A percentile compares a stretch with the other conserved stretches of the same genome.
Evolutionary conservation across 2,888 invertebrate species (phyloP).

Genomic region (Bembecia ichneumoniformis): DNA sequence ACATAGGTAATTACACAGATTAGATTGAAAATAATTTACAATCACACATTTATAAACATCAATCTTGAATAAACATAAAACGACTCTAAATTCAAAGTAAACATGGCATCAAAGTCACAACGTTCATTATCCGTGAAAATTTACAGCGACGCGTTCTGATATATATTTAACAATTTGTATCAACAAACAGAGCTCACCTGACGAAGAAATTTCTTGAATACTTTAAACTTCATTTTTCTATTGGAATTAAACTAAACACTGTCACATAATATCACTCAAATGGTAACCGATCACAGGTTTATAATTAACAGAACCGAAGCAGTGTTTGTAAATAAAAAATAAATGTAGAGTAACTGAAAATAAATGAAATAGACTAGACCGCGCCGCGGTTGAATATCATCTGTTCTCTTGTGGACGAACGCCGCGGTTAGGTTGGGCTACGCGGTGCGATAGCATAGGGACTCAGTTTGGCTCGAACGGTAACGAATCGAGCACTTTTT

Average conservation of each 20-base stretch:
- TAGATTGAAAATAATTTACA: no score
- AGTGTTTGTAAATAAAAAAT: conserved; percentile 8
- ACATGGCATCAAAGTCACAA: no score
- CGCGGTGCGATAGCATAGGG: no score
- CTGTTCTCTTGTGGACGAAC: background rate
- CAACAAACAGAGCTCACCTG: conserved; percentile 39
- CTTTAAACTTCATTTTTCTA: conserved; percentile 54
- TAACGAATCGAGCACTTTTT: no score
- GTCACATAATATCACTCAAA: conserved; percentile 14
- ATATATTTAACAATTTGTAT: conserved; percentile 16
- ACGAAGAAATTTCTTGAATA: conserved; percentile 53
- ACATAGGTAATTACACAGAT: no score
- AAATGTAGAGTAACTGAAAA: background rate
- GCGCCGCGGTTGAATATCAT: background rate
- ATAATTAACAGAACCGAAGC: conserved; percentile 25
- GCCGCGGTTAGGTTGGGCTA: background rate
- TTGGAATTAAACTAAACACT: conserved; percentile 15
- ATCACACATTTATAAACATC: no score
- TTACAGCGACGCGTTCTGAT: background rate
- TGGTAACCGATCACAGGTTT: conserved; percentile 27
- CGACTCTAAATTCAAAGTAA: no score
- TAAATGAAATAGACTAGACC: background rate
- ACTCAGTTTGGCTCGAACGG: no score
- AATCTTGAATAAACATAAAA: no score
- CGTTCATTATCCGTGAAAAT: background rate